These are phyloP conservation scores for Haliaeetus vocifer DNA, from an alignment of 2,797 vertebrate species.

Conservation along the genomic window DNA sequence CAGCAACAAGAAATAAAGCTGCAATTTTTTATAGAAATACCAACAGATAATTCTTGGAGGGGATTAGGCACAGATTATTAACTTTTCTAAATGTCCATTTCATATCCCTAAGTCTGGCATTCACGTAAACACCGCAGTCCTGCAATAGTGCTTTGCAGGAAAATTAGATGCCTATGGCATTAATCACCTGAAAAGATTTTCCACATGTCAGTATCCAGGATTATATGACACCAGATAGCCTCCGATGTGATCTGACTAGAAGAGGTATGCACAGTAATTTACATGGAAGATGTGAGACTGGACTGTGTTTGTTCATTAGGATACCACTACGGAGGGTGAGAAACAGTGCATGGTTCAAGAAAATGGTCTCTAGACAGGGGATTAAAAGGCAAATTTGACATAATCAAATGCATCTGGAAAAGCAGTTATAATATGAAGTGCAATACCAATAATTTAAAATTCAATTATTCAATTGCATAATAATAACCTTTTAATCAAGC, in stretches of 20 bases:
- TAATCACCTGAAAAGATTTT: constrained; percentile 33
- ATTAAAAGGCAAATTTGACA: constrained; percentile 24
- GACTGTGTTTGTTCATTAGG: background rate
- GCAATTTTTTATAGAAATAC: constrained; percentile 13
- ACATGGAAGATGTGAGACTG: background rate
- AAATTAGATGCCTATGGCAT: background rate
- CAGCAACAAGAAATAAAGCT: background rate
- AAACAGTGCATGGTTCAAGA: background rate
- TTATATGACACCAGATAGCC: constrained; percentile 20
- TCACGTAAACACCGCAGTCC: background rate
- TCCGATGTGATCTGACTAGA: background rate
- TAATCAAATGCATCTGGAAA: constrained; percentile 9
- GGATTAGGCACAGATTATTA: constrained; percentile 23
- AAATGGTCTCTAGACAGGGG: constrained; percentile 30
- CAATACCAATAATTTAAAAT: constrained; percentile 20
- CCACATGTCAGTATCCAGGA: background rate
- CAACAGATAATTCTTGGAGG: background rate
- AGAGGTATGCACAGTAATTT: background rate
- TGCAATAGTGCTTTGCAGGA: background rate
- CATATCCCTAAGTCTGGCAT: background rate
- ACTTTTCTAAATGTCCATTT: constrained; percentile 35
- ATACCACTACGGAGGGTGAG: background rate
- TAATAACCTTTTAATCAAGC: constrained; percentile 8
- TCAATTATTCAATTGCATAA: constrained; percentile 23
- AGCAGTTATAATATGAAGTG: background rate